Percentiles rank a stretch among this genome's conserved stretches.
Evolutionary conservation across 92 coral and sea anemone species (phyloP).

Genomic region (Epizoanthus illoricatus): DNA sequence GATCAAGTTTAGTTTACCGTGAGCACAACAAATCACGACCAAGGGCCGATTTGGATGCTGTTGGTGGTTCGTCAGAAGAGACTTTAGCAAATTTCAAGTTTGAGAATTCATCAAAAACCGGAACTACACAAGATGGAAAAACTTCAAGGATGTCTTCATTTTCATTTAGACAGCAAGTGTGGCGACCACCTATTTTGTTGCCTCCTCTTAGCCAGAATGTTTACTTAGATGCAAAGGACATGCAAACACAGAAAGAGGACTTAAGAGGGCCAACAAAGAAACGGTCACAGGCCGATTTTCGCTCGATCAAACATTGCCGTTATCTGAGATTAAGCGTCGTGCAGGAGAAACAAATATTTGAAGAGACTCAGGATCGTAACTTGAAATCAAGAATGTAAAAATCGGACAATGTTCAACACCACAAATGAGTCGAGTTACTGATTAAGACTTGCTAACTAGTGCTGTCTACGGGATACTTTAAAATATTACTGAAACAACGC

Average conservation of each 20-base stretch:
- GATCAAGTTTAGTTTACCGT: constrained; percentile 47
- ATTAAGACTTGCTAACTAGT: too few relatives aligned
- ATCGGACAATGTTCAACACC: neutral
- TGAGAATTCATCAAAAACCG: neutral
- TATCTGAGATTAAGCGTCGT: constrained; percentile 47
- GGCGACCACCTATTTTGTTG: constrained; percentile 40
- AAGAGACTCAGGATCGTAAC: neutral
- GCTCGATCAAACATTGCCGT: constrained; percentile 40
- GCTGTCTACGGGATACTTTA: too few relatives aligned
- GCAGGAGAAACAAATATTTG: constrained; percentile 30
- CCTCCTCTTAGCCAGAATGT: constrained; percentile 54
- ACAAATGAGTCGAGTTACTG: too few relatives aligned
- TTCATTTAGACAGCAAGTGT: neutral
- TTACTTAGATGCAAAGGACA: constrained; percentile 38
- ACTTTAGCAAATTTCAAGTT: neutral
- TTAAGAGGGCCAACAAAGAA: constrained; percentile 6
- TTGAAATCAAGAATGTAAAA: neutral
- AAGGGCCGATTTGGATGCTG: neutral
- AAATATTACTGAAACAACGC: too few relatives aligned
- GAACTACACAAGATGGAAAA: neutral
- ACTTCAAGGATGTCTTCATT: neutral
- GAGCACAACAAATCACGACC: constrained; percentile 18
- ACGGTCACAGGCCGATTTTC: constrained; percentile 18
- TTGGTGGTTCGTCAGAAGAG: neutral
- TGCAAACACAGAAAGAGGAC: constrained; percentile 44